Conservation (phyloP, 2,888 invertebrate species). For the Empis stercorea region DNA sequence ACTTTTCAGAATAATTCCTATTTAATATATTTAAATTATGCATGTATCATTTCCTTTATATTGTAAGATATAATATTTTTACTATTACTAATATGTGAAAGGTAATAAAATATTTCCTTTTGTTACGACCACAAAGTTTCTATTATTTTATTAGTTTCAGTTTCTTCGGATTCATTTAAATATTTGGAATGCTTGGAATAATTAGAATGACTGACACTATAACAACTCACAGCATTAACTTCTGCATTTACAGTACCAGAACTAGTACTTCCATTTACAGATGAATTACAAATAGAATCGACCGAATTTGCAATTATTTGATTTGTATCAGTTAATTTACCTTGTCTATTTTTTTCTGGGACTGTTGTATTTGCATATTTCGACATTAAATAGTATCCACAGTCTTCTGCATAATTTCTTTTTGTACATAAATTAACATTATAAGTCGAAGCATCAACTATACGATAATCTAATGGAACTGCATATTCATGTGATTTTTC, state of each 20-base stretch:
- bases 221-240: background rate
- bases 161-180: background rate
- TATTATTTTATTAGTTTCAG: background rate
- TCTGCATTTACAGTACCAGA: background rate
- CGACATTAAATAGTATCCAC: background rate
- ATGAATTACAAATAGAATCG: background rate
- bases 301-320: background rate
- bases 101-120: too few species aligned
- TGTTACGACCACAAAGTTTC: conserved; percentile 1
- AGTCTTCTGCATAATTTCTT: background rate
- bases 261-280: background rate
- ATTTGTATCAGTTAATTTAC: background rate
- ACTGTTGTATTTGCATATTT: background rate
- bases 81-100: too few species aligned
- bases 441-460: conserved; percentile 12
- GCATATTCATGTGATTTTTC: conserved; percentile 28
- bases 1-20: too few species aligned
- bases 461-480: conserved; percentile 29
- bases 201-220: background rate
- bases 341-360: background rate
- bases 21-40: too few species aligned
- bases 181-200: background rate
- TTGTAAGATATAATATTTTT: too few species aligned
- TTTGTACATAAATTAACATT: background rate
- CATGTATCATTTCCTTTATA: too few species aligned